phyloP scores from a whole-genome alignment of 2,113 vertebrate species.

The Alosa alosa region DNA sequence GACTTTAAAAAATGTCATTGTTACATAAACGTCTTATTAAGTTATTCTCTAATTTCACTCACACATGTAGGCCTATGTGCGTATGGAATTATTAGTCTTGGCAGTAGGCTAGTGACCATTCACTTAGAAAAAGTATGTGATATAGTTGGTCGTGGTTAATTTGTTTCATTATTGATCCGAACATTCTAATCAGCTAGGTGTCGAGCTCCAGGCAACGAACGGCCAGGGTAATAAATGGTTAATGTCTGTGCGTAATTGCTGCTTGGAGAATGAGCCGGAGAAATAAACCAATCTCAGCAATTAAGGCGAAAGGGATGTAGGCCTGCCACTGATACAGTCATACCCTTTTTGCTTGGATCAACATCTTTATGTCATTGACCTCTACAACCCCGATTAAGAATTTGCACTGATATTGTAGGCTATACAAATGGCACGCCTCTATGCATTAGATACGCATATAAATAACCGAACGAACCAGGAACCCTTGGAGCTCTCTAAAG shows the following conservation, averaged over 20 bases:
- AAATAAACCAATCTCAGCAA: slow-evolving; percentile 56
- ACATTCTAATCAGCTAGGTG: slow-evolving; percentile 63
- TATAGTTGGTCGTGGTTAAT: slow-evolving; percentile 58
- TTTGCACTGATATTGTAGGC: neutral
- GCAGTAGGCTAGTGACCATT: neutral
- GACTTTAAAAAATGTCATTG: neutral
- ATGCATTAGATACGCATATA: neutral
- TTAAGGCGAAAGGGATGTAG: slow-evolving; percentile 15
- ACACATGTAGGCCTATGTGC: neutral
- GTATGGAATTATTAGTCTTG: neutral
- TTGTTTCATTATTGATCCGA: slow-evolving; percentile 68
- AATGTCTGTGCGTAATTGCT: slow-evolving; percentile 56
- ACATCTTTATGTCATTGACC: neutral
- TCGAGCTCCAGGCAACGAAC: slow-evolving; percentile 42
- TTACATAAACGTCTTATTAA: neutral
- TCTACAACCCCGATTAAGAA: neutral
- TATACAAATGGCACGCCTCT: neutral
- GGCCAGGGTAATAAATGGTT: slow-evolving; percentile 57
- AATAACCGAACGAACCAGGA: neutral
- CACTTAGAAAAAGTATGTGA: slow-evolving; percentile 35
- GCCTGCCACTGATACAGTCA: neutral
- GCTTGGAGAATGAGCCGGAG: slow-evolving; percentile 32
- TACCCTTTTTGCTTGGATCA: neutral
- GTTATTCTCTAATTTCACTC: neutral
- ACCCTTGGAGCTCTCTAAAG: neutral